Evolutionary conservation across 2,797 vertebrate genomes (phyloP).

Genomic region (Sciurus vulgaris): DNA sequence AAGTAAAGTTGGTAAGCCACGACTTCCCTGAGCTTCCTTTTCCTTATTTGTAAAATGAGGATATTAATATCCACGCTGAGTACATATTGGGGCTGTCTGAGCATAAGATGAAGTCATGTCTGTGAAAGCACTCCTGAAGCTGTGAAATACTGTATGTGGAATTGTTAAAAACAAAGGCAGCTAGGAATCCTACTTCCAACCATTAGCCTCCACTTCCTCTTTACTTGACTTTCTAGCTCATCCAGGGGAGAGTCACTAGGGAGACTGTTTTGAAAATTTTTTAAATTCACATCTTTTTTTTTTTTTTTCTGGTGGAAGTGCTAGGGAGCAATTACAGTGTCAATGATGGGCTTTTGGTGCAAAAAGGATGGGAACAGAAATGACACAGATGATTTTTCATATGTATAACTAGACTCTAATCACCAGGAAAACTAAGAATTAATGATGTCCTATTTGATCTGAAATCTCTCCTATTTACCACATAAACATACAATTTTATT

Average conservation of each 20-base stretch:
- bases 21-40: background rate
- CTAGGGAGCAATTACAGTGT: background rate
- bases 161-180: conserved; percentile 40
- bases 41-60: conserved; percentile 49
- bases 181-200: background rate
- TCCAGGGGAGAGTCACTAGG: background rate
- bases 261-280: background rate
- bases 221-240: background rate
- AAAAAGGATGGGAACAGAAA: background rate
- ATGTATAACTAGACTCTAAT: background rate
- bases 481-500: background rate
- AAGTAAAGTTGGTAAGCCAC: background rate
- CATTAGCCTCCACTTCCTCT: background rate
- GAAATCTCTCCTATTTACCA: background rate
- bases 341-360: background rate
- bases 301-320: background rate
- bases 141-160: background rate
- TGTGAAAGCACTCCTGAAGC: conserved; percentile 5
- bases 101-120: conserved; percentile 72
- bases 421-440: background rate
- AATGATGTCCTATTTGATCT: background rate
- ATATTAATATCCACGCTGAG: conserved; percentile 40
- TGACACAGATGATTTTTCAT: background rate
- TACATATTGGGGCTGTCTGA: conserved; percentile 46
- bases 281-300: background rate